Conservation (phyloP, 2,888 invertebrate species). For the Julus scanicus region DNA sequence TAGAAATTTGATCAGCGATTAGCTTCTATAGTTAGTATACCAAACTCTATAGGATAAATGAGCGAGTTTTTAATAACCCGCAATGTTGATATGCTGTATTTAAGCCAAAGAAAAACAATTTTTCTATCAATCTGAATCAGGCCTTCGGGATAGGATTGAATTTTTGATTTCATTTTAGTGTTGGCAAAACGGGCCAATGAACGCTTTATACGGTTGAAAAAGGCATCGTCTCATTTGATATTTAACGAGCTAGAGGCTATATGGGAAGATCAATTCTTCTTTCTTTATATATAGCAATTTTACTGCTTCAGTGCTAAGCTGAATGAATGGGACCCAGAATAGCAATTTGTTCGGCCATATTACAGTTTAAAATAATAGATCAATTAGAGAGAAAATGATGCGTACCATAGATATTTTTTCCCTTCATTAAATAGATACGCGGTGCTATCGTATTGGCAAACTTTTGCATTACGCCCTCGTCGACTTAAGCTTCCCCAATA, state of each 20-base stretch:
- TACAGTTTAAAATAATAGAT: slow-evolving; percentile 50
- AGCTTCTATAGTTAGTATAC: neutral
- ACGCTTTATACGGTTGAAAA: neutral
- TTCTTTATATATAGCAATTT: neutral
- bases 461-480: neutral
- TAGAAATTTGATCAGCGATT: too few species aligned
- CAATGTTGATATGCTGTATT: neutral
- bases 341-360: slow-evolving; percentile 49
- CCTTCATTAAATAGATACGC: slow-evolving; percentile 1
- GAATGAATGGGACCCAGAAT: slow-evolving; percentile 47
- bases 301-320: neutral
- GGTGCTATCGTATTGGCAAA: neutral
- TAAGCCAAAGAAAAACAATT: neutral
- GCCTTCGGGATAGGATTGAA: neutral
- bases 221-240: neutral
- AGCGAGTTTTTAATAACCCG: neutral
- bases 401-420: slow-evolving; percentile 14
- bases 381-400: slow-evolving; percentile 51
- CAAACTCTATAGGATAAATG: neutral
- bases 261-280: neutral
- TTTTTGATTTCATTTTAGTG: neutral
- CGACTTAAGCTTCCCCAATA: slow-evolving; percentile 7
- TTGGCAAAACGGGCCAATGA: neutral
- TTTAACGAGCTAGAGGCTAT: slow-evolving; percentile 1
- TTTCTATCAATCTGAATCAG: neutral